Base-by-base conservation (phyloP, 2,888 invertebrate genomes). In the Sepioteuthis lessoniana region DNA sequence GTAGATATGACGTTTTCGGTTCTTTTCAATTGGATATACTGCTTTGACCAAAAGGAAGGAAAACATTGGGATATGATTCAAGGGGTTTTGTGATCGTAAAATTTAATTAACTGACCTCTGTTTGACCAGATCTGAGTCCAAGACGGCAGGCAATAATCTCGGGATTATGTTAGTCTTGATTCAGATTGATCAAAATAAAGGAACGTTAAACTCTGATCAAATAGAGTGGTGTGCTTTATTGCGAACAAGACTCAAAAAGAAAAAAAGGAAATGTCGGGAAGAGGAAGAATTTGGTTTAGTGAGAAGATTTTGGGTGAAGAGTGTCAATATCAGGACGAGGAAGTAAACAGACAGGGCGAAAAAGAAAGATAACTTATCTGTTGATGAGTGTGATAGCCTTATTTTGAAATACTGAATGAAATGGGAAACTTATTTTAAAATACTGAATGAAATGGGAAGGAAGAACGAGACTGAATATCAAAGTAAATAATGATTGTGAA, bases 131-230 rank as follows among this genome's bases (percentile, higher is more conserved):
- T 76, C 76, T 13, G 76, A 76, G 13, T 76, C n/a, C 13, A 76
- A 76, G 76, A 76, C 76, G 76, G 76, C 76, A 76, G n/a, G 76
- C 76, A 76, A 76, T 76, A 76, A 76, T 76, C 76, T 76, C 3
- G 16, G 76, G 76, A 76, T 76, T 76, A 76, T 76, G 76, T 19
- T 35, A 19, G 35, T 25, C 31, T 60, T 60, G 60, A 10, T 60
- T 60, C 31, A 60, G 4, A 13, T 76, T 16, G 76, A 35, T 76
- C 76, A 35, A 76, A n/a, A 76, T 35, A 76, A 76, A n/a, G 76
- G 76, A 76, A 76, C 76, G 76, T 76, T 76, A 76, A 76, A 76
- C n/a, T n/a, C 76, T 76, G n/a, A 76, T n/a, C 76, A 76, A 76
- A 76, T 76, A 76, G 76, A 76, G 8, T 35, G n/a, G n/a, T 0